Conservation (phyloP, 2,113 vertebrate species). For the Megaceryle maxima region DNA sequence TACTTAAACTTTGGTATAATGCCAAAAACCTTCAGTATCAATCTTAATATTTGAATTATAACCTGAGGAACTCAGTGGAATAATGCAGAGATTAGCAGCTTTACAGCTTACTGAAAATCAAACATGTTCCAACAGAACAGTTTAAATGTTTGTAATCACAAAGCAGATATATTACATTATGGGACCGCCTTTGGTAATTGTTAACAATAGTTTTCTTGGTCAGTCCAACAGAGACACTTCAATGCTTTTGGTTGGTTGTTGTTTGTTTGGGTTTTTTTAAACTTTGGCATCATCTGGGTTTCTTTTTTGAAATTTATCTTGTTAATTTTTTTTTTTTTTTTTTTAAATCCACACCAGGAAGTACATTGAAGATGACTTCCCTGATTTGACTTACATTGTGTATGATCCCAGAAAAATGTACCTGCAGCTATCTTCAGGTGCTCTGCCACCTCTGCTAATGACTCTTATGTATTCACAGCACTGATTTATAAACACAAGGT, state of each 20-base stretch:
- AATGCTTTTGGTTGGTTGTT: too few relatives aligned
- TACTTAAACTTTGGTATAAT: conserved; percentile 65
- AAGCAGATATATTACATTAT: background rate
- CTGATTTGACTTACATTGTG: accelerated
- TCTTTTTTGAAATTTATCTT: background rate
- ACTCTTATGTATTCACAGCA: background rate
- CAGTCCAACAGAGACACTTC: background rate
- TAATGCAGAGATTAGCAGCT: conserved; percentile 32
- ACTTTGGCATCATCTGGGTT: background rate
- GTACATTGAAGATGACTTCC: background rate
- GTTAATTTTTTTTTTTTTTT: too few relatives aligned
- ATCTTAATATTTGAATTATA: background rate
- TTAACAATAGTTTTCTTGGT: background rate
- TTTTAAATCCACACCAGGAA: too few relatives aligned
- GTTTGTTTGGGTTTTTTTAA: background rate
- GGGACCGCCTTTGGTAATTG: background rate
- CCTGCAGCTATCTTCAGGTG: background rate
- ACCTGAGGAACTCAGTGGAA: conserved; percentile 17
- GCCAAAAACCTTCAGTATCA: conserved; percentile 64
- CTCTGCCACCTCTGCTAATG: background rate
- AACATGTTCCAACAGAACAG: conserved; percentile 26
- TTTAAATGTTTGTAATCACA: background rate
- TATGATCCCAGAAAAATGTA: background rate
- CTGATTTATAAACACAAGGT: accelerated
- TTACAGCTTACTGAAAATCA: conserved; percentile 69